Evolutionary conservation across 2,113 vertebrate genomes (phyloP), one percentile per base, ranked within the genome.

Genomic region (Gallinago media): DNA sequence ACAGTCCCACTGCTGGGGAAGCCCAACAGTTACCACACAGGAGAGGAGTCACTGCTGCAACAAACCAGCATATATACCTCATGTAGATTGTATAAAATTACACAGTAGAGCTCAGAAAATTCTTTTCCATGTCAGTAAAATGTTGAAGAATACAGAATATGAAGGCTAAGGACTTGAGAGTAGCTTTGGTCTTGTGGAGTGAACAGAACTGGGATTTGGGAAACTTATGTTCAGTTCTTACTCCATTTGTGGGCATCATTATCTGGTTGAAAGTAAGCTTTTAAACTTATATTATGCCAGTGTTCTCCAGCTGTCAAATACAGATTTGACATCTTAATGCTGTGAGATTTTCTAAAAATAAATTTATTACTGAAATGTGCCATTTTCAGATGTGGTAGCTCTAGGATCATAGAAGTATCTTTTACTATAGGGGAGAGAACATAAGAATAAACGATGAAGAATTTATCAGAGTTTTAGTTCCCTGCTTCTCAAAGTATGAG

Each of bases 1-100:
- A 27, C 11, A 10, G 13, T 63, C 7, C 34, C 0, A 0, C 13
- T 80, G 46, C 26, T 77, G 38, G 14, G 15, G 29, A 4, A 21
- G 4, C 18, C 59, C 26, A 46, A 26, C 9, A 75, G 12, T 49
- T 68, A 65, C 32, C 14, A 25, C 40, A 20, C 5, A 72, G 55
- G 31, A 80, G 19, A 75, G 17, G 15, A 68, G 50, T 10, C 26
- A 40, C 12, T 1, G 1, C 42, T 78, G 32, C 36, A 82, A 65
- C 4, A 22, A 73, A n/a, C 75, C 32, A 72, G 26, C 17, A 25
- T 32, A 6, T 15, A 26, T 12, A 20, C 19, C 15, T 44, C 21
- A 44, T 1, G 10, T 11, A 72, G 15, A 11, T 14, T 40, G 5
- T 11, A 15, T 12, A n/a, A 85, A 88, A 65, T 67, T 56, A 56